These are phyloP conservation scores for Phoxinus dragarum DNA, from an alignment of 2,797 vertebrate genomes.

Conservation along the genomic window DNA sequence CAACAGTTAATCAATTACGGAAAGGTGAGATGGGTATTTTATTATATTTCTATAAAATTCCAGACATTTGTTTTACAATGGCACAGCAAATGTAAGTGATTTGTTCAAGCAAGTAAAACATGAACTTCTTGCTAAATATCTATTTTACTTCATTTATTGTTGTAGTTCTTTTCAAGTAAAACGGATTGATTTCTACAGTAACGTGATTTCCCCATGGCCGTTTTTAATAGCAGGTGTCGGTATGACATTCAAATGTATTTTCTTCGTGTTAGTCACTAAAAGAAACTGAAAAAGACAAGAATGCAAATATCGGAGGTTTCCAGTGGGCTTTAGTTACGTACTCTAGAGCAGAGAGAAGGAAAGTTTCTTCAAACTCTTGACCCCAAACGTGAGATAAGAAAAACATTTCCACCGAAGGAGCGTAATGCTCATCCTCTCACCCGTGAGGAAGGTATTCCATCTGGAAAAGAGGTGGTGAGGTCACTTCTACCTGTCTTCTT, in stretches of 20 bases:
- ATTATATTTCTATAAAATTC: background rate
- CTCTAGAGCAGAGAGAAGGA: constrained; percentile 62
- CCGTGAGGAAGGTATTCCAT: constrained; percentile 75
- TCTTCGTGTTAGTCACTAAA: constrained; percentile 70
- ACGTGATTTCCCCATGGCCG: constrained; percentile 53
- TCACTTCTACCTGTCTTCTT: constrained; percentile 66
- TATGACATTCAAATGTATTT: constrained; percentile 60
- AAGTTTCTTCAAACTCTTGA: constrained; percentile 72
- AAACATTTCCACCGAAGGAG: constrained; percentile 75
- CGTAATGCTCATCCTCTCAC: constrained; percentile 63
- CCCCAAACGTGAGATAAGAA: constrained; percentile 68
- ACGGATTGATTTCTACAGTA: constrained; percentile 25
- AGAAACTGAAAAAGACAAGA: constrained; percentile 63
- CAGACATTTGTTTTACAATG: background rate
- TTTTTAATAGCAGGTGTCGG: constrained; percentile 43
- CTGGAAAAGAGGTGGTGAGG: constrained; percentile 73
- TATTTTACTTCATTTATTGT: constrained; percentile 3
- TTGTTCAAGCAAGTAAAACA: constrained; percentile 1
- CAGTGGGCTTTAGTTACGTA: constrained; percentile 63
- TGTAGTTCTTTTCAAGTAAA: constrained; percentile 39
- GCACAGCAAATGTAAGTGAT: background rate
- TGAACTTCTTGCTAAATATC: background rate
- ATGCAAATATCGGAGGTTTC: constrained; percentile 72
- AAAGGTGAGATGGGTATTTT: no score
- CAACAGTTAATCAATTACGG: background rate